Conservation (phyloP, 2,888 invertebrate genomes). For the Latrodectus elegans region DNA sequence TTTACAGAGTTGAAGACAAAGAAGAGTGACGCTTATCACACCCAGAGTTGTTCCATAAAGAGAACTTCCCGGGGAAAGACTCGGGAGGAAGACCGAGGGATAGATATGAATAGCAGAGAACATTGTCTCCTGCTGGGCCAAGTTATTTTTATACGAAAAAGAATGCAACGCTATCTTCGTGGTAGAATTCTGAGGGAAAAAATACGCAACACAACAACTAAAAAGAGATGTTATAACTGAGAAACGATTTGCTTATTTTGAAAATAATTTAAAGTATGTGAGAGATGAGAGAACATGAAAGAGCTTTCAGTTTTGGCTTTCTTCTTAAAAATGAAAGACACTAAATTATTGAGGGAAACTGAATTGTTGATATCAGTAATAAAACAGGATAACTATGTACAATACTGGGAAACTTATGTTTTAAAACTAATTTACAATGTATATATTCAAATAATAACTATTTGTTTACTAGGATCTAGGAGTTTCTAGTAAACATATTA, state of each 20-base stretch:
- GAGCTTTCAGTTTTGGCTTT: too few species aligned
- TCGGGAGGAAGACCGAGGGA: conserved; percentile 52
- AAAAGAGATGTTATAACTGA: not conserved
- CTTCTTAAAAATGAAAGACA: too few species aligned
- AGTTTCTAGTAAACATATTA: too few species aligned
- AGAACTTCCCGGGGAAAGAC: conserved; percentile 37
- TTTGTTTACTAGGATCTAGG: too few species aligned
- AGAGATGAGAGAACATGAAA: not conserved
- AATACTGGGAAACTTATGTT: too few species aligned
- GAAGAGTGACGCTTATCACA: not conserved
- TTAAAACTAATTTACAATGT: too few species aligned
- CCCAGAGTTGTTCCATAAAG: conserved; percentile 8
- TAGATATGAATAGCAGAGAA: conserved; percentile 69
- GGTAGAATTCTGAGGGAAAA: not conserved
- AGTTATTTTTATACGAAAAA: conserved; percentile 64
- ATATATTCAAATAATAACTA: too few species aligned
- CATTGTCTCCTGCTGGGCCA: conserved; percentile 65
- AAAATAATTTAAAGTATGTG: conserved; percentile 9
- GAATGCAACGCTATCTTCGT: conserved; percentile 62
- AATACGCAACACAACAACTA: too few species aligned
- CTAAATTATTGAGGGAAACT: too few species aligned
- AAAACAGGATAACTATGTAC: too few species aligned
- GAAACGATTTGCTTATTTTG: conserved; percentile 1
- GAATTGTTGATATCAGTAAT: too few species aligned
- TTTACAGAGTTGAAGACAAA: not conserved